Base-by-base conservation (phyloP, 2,113 vertebrate species). In the Ardeotis arabs region DNA sequence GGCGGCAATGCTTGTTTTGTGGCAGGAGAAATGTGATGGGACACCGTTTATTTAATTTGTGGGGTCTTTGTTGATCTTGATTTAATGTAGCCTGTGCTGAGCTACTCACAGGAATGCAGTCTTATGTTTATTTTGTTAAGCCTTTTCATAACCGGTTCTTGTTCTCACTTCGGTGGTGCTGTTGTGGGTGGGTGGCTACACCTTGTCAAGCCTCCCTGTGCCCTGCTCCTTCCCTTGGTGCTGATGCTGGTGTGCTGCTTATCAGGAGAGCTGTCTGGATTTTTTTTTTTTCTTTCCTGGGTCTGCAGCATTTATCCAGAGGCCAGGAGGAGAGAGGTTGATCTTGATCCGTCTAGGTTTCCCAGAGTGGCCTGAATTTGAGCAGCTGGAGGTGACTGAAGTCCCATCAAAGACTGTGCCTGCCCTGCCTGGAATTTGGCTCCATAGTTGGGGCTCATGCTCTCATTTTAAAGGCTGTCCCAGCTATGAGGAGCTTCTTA, bases 81-180 rank as follows among this genome's bases (percentile, higher is more conserved):
- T 76, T 78, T 50, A 68, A n/a, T 37, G 24, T 49, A 60, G 74
- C 27, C 39, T 56, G 12, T 58, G 20, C 21, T 49, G 55, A 89
- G 37, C 73, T 66, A 49, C 58, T 87, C n/a, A 41, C n/a, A 87
- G 75, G 70, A 80, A 53, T 53, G 83, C 31, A 49, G 28, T 70
- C 24, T 49, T 23, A 18, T 1, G 5, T 75, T 89, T 78, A 17
- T 84, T 93, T 94, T 81, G 37, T 79, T 68, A 50, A 70, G 69
- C 8, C 5, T 58, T 69, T 69, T 59, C 0, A 1, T 58, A 81
- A 62, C 35, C 0, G 1, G 9, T 55, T 75, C 91, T 72, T 72
- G 37, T 60, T 76, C 53, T 75, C 4, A 0, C 78, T 96, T 84
- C 60, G 23, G 25, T 85, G 60, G 31, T 77, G 50, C 31, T 66